Percentiles rank a stretch among this genome's conserved stretches.
phyloP scores from a whole-genome alignment of 1,140 invertebrate species.

The Onthophagus taurus region DNA sequence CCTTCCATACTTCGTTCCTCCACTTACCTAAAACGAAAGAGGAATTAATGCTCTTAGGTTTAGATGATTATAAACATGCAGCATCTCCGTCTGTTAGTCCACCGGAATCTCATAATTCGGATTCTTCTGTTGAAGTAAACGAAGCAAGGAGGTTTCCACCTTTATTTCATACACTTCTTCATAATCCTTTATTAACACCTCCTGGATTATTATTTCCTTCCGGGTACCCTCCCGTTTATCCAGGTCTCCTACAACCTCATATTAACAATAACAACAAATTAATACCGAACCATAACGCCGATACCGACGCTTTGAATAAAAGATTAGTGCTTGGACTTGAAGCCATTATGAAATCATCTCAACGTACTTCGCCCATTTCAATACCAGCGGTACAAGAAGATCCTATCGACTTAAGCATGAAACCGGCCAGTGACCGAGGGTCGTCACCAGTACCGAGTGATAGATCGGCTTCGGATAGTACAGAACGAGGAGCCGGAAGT shows the following conservation, averaged over 20 bases:
- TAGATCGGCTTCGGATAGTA: conserved; percentile 39
- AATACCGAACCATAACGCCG: conserved; percentile 37
- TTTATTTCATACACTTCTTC: conserved; percentile 47
- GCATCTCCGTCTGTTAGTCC: conserved; percentile 60
- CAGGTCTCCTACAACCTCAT: conserved; percentile 47
- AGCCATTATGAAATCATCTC: conserved; percentile 54
- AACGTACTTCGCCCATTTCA: conserved; percentile 41
- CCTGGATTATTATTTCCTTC: conserved; percentile 56
- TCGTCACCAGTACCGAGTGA: conserved; percentile 41
- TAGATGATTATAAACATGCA: conserved; percentile 54
- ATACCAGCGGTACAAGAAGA: too few relatives aligned
- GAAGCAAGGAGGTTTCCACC: conserved; percentile 49
- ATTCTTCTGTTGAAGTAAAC: conserved; percentile 55
- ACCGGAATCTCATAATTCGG: conserved; percentile 66
- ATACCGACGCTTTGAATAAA: conserved; percentile 51
- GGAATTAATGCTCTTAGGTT: conserved; percentile 50
- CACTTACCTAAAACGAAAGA: conserved; percentile 45
- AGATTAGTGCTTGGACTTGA: conserved; percentile 64
- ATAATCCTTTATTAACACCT: conserved; percentile 53
- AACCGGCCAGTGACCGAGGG: conserved; percentile 45
- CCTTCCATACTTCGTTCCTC: conserved; percentile 38
- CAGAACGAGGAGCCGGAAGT: conserved; percentile 43
- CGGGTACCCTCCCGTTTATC: conserved; percentile 51
- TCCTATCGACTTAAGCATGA: conserved; percentile 69
- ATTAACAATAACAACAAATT: conserved; percentile 50